A percentile compares a stretch with the other conserved stretches of the same genome.
Conservation (phyloP, 2,113 vertebrate genomes). For the Abramis brama region DNA sequence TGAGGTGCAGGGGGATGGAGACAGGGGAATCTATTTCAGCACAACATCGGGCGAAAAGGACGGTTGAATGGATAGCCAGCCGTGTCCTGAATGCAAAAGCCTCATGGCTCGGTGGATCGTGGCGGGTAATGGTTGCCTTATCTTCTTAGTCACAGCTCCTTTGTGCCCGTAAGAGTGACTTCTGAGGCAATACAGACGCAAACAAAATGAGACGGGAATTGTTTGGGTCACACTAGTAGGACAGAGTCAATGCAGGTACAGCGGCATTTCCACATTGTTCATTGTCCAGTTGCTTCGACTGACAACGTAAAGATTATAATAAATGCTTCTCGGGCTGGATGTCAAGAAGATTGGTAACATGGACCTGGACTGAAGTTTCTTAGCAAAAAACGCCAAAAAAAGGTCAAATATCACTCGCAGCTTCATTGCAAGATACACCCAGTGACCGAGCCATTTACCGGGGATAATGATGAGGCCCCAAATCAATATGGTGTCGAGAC, state of each 20-base stretch:
- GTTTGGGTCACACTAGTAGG: slow-evolving; percentile 6
- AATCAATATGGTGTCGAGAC: slow-evolving; percentile 43
- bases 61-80: slow-evolving; percentile 20
- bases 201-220: background rate
- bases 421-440: slow-evolving; percentile 17
- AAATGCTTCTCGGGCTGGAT: background rate
- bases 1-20: slow-evolving; percentile 44
- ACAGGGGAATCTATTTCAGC: slow-evolving; percentile 49
- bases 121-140: slow-evolving; percentile 40
- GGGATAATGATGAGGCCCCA: slow-evolving; percentile 40
- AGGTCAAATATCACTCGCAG: background rate
- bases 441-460: slow-evolving; percentile 2
- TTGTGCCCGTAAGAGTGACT: background rate
- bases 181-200: slow-evolving; percentile 25
- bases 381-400: background rate
- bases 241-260: slow-evolving; percentile 1
- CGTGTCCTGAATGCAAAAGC: slow-evolving; percentile 47
- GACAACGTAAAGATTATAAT: background rate
- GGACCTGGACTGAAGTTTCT: background rate
- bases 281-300: background rate
- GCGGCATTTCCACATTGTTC: background rate
- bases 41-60: slow-evolving; percentile 31
- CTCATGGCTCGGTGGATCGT: slow-evolving; percentile 21
- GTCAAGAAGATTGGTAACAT: slow-evolving; percentile 21
- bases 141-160: slow-evolving; percentile 43